These are phyloP conservation scores for Bombycilla garrulus DNA, from an alignment of 2,113 vertebrate genomes.

Conservation along the genomic window DNA sequence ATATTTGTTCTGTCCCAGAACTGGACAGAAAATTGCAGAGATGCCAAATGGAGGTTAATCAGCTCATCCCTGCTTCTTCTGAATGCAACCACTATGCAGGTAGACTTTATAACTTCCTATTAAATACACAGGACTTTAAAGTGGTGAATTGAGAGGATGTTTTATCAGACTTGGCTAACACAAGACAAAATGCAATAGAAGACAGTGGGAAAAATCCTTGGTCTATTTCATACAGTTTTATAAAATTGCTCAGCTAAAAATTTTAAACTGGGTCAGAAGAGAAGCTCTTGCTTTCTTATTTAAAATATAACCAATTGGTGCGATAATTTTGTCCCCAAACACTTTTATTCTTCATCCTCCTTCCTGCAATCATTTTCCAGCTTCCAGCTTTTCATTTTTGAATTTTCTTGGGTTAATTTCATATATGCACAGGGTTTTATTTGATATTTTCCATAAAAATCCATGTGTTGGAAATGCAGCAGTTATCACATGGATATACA, in stretches of 20 bases:
- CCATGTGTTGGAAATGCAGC: neutral
- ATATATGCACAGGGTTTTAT: neutral
- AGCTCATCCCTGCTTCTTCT: neutral
- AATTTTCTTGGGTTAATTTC: neutral
- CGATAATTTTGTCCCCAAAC: neutral
- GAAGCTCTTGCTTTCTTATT: neutral
- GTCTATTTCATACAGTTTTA: neutral
- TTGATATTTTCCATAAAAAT: neutral
- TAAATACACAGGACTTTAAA: neutral
- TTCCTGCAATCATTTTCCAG: neutral
- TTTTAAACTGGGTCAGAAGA: neutral
- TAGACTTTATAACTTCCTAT: neutral
- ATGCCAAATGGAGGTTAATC: neutral
- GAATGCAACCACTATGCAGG: neutral
- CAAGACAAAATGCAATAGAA: neutral
- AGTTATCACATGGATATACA: neutral
- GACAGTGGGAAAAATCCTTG: neutral
- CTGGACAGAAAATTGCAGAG: neutral
- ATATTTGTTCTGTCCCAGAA: neutral
- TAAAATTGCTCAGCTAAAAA: neutral
- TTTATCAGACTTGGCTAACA: neutral
- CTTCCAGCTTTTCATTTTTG: too few relatives aligned
- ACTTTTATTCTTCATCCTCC: neutral
- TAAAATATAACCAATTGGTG: neutral
- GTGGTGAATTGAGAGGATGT: neutral